Percentiles rank a stretch among this genome's conserved stretches.
These are phyloP conservation scores for Theonella swinhoei DNA, from an alignment of 37 sponge, comb jelly and placozoan genomes.

Conservation along the genomic window DNA sequence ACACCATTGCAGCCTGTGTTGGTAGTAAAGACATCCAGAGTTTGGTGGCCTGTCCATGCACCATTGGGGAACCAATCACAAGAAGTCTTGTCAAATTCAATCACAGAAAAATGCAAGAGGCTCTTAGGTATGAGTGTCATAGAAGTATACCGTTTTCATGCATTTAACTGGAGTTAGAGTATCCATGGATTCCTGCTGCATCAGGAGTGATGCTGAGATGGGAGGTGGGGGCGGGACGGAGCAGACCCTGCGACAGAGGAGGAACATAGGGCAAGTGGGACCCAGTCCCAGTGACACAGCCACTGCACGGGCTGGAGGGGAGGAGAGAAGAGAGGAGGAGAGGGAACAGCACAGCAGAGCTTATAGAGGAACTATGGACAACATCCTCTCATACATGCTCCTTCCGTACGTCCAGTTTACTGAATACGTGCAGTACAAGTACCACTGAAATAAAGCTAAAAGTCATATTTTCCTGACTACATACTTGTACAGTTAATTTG, in stretches of 20 bases:
- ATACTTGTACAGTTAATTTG: too few relatives aligned
- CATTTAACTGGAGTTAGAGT: neutral
- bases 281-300: neutral
- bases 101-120: conserved; percentile 4
- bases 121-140: too few relatives aligned
- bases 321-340: neutral
- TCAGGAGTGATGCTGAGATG: neutral
- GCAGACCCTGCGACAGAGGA: neutral
- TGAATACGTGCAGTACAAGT: neutral
- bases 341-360: neutral
- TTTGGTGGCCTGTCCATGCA: conserved; percentile 54
- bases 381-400: conserved; percentile 46
- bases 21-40: conserved; percentile 44
- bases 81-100: conserved; percentile 10
- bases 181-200: neutral
- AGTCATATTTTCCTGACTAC: too few relatives aligned
- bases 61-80: conserved; percentile 4
- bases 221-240: neutral
- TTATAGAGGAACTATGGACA: neutral
- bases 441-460: too few relatives aligned
- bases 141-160: too few relatives aligned
- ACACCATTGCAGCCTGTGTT: conserved; percentile 57
- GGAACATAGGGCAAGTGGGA: neutral
- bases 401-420: conserved; percentile 34
- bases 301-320: neutral